Conservation (phyloP, 2,113 vertebrate genomes). For the Phoenicopterus ruber region DNA sequence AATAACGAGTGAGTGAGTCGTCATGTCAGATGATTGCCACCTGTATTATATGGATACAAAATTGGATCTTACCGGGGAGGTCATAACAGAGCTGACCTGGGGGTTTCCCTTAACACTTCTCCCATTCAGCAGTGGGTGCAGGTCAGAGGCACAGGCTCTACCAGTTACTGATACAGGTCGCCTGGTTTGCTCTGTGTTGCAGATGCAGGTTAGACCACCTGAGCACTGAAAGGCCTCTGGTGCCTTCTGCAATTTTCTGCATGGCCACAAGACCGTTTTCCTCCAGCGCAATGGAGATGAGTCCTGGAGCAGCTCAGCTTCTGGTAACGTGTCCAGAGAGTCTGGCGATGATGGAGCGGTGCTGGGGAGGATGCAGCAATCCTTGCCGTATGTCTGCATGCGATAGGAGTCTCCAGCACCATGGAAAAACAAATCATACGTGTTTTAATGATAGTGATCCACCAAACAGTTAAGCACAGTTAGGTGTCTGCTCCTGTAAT, state of each 20-base stretch:
- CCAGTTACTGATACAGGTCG: not conserved
- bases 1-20: not conserved
- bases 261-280: not conserved
- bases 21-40: not conserved
- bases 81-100: not conserved
- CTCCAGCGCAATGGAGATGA: not conserved
- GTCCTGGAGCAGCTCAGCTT: not conserved
- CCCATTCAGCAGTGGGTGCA: too few relatives aligned
- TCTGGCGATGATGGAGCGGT: accelerated
- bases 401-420: not conserved
- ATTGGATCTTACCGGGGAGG: not conserved
- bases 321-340: not conserved
- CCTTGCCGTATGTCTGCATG: not conserved
- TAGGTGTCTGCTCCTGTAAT: not conserved
- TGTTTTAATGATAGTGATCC: not conserved
- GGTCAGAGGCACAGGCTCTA: not conserved
- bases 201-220: not conserved
- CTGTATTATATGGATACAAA: not conserved
- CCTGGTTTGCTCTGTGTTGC: not conserved
- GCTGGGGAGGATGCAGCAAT: not conserved
- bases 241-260: not conserved
- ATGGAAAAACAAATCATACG: not conserved
- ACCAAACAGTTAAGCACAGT: not conserved
- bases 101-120: not conserved
- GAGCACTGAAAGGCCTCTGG: not conserved